Percentiles rank a stretch among this genome's conserved stretches.
Conservation (phyloP, 2,113 vertebrate species). For the Spea multiplicata region DNA sequence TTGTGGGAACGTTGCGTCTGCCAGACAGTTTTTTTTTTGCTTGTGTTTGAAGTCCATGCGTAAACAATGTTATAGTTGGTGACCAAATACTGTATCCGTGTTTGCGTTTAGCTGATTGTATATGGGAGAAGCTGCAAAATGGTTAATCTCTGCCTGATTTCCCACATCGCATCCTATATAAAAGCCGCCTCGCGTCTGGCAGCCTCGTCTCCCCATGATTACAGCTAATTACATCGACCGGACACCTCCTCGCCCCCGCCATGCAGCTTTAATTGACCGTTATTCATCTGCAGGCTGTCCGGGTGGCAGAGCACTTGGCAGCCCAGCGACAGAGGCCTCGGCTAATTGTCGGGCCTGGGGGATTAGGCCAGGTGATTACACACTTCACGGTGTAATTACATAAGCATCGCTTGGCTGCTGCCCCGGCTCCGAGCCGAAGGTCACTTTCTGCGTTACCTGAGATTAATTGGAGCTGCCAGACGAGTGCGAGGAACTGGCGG, state of each 20-base stretch:
- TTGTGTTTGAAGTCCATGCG: too few relatives aligned
- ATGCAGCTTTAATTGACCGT: constrained; percentile 87
- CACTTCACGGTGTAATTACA: constrained; percentile 96
- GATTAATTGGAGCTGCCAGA: constrained; percentile 98
- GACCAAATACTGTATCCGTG: not conserved
- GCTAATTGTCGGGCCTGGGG: constrained; percentile 91
- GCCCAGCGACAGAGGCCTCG: constrained; percentile 70
- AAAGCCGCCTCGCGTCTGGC: constrained; percentile 74
- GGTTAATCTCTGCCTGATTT: constrained; percentile 74
- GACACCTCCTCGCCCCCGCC: constrained; percentile 81
- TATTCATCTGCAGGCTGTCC: constrained; percentile 83
- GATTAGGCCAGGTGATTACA: constrained; percentile 91
- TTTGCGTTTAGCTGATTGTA: fast-evolving
- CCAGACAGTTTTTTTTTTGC: too few relatives aligned
- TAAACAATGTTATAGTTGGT: not conserved
- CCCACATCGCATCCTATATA: constrained; percentile 80
- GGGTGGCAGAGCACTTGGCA: constrained; percentile 73
- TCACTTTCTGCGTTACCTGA: constrained; percentile 87
- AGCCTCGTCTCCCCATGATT: constrained; percentile 78
- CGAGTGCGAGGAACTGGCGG: constrained; percentile 77
- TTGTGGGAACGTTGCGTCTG: too few relatives aligned
- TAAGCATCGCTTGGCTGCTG: constrained; percentile 87
- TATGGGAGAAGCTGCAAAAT: not conserved
- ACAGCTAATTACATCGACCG: constrained; percentile 92
- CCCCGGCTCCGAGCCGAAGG: constrained; percentile 82